phyloP scores from a whole-genome alignment of 2,113 vertebrate genomes.

The Vidua chalybeata region DNA sequence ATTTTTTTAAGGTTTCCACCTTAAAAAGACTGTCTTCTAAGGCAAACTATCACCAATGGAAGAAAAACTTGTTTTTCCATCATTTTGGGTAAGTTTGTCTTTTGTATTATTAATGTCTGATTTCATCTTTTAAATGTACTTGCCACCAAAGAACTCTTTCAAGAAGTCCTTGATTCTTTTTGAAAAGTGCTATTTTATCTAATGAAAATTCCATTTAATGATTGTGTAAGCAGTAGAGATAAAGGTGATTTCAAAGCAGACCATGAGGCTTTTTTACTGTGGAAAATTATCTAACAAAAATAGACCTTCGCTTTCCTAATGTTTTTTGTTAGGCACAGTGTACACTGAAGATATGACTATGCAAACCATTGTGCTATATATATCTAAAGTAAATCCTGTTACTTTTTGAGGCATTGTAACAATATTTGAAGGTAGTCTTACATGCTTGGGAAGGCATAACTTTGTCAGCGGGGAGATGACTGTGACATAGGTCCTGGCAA shows the following conservation, averaged over 20 bases:
- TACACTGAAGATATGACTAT: background rate
- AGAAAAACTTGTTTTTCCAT: conserved; percentile 32
- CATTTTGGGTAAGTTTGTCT: conserved; percentile 34
- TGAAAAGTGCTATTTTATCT: background rate
- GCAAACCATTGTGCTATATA: background rate
- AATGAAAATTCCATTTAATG: background rate
- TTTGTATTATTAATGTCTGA: background rate
- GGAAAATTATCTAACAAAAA: background rate
- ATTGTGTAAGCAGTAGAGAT: background rate
- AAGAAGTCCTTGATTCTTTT: background rate
- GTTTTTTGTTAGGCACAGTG: background rate
- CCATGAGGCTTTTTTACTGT: background rate
- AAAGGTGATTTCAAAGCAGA: background rate
- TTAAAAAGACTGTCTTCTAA: background rate
- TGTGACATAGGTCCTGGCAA: fast-evolving
- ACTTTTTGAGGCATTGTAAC: background rate
- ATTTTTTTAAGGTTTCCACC: background rate
- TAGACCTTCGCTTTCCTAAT: background rate
- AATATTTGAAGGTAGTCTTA: background rate
- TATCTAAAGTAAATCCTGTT: background rate
- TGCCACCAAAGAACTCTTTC: background rate
- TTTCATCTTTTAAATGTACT: background rate
- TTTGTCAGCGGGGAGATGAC: background rate
- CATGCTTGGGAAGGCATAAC: background rate
- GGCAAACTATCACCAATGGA: conserved; percentile 39